Evolutionary conservation across 2,888 invertebrate genomes (phyloP), one percentile per base, ranked within the genome.

Genomic region (Eristalis arbustorum): DNA sequence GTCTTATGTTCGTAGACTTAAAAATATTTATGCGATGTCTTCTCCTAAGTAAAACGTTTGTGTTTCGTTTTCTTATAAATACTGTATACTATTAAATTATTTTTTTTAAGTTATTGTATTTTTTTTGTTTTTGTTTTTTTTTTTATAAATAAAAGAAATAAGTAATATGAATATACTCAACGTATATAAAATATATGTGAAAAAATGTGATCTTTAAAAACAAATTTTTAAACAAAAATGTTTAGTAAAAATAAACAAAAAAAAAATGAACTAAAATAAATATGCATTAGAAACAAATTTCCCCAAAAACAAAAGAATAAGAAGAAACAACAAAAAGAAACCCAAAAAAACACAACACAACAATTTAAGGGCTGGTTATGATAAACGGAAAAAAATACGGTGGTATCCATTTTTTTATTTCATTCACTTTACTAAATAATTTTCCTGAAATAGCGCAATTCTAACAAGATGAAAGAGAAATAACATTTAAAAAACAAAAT

Each of bases 291-390:
- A 59, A 23, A 59, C 23, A 59, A 59, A 28, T 49, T 49, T 49
- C 49, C 42, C 49, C 84, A 76, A 83, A 49, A 18, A 83, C 34
- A 67, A 18, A 61, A 71, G 67, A 25, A 56, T 49, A 22, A 23
- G 57, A 22, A 76, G 68, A 81, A 40, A 62, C 18, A 85, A 69
- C 71, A 42, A 42, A 76, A 69, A 77, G 73, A 42, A 25, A 25
- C 1, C 1, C 25, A 2, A 3, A 5, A 42, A 14, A 14, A n/a
- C 18, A 49, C 18, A 49, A 49, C 49, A 49, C n/a, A n/a, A 49
- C n/a, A n/a, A n/a, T n/a, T 69, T 92, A 91, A 92, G 92, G 92
- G 90, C 92, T 92, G 92, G 91, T 91, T 92, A 92, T 92, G 92
- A 92, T 92, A 89, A 89, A 92, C 92, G 92, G 92, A 92, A 92